These are phyloP conservation scores for Vulpes ferrilata DNA, from an alignment of 2,113 vertebrate genomes.

Conservation along the genomic window DNA sequence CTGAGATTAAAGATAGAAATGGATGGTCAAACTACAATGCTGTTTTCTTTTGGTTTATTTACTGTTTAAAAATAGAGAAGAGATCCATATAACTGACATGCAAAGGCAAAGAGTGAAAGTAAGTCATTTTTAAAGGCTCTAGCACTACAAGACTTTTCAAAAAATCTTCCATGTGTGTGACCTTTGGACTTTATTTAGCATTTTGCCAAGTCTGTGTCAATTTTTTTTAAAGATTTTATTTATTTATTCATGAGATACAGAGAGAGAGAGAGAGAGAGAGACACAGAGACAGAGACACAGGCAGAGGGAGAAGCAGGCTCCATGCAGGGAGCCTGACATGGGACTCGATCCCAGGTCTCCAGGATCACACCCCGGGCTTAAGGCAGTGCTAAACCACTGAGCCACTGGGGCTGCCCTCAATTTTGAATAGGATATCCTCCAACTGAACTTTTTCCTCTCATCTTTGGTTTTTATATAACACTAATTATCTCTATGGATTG, in stretches of 20 bases:
- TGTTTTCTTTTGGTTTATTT: background rate
- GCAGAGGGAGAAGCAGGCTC: too few species aligned
- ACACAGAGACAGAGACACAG: too few species aligned
- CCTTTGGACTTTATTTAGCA: background rate
- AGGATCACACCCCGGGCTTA: too few species aligned
- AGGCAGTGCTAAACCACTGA: too few species aligned
- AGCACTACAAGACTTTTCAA: background rate
- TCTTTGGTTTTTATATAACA: constrained; percentile 35
- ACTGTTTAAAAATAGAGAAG: background rate
- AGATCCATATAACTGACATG: background rate
- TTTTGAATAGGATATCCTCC: background rate
- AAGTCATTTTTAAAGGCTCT: background rate
- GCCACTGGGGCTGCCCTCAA: background rate
- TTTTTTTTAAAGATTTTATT: background rate
- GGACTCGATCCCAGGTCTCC: too few species aligned
- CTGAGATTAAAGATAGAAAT: background rate
- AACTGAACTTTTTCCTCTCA: background rate
- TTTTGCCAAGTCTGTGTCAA: background rate
- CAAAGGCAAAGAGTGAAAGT: background rate
- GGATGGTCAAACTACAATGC: background rate
- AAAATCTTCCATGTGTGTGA: background rate
- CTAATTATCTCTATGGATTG: background rate
- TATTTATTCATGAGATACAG: too few species aligned
- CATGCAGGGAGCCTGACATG: too few species aligned
- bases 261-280: too few species aligned